Evolutionary conservation across 2,113 vertebrate species (phyloP), one percentile per base, ranked within the genome.

Genomic region (Pollimyrus isidori): DNA sequence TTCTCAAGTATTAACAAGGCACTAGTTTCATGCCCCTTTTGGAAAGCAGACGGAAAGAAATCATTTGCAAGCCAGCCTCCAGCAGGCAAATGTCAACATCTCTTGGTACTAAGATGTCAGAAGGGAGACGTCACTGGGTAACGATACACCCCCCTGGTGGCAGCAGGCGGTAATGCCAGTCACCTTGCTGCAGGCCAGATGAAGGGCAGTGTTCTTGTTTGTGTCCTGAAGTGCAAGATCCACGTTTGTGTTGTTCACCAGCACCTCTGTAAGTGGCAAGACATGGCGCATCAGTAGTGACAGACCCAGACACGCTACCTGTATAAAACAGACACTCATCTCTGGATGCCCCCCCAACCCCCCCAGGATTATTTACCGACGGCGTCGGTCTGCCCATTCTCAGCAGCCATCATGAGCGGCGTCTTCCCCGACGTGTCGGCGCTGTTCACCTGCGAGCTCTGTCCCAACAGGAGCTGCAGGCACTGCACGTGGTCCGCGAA

Each of bases 1-100:
- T 99, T 99, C 95, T 99, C 98, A 95, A 99, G 94, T 95, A 99
- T 99, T 97, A 99, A 98, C 98, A 99, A 99, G 98, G 98, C 98
- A 99, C 98, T 99, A 95, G 97, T 99, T 98, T 99, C 98, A 97
- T 99, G 98, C 94, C 98, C 98, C 98, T 99, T 35, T 93, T 89
- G 91, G 95, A 91, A 90, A 2, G 89, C 19, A n/a, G 56, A 52
- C 42, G 35, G 39, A 87, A 13, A 46, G 10, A 52, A 4, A 3
- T 73, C 84, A 76, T 30, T 1, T 73, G 15, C 0, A 42, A 53
- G 26, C 73, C 1, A 30, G 1, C 35, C 84, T 0, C 6, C 21
- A 7, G 6, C n/a, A 45, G 50, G 23, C 50, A 30, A 21, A 73
- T 26, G 2, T 50, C 11, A 49, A 15, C n/a, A 9, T 46, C 26